Conservation (phyloP, 2,888 invertebrate genomes). For the Cantharis lateralis region DNA sequence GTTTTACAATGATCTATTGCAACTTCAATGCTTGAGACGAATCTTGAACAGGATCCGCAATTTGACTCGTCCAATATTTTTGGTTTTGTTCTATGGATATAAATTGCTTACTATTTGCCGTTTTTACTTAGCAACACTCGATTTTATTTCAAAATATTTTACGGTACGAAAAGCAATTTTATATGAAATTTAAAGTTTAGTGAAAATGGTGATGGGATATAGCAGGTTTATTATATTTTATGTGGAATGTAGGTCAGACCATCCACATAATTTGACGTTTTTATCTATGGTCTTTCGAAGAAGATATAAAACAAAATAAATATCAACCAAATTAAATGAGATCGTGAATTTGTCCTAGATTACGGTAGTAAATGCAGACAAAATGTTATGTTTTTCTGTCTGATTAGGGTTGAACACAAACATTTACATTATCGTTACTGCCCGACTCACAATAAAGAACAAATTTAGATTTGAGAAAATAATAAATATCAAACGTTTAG, state of each 20-base stretch:
- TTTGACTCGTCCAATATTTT: constrained; percentile 17
- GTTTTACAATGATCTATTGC: constrained; percentile 3
- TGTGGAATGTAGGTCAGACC: constrained; percentile 23
- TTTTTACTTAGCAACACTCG: constrained; percentile 17
- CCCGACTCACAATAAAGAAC: not conserved
- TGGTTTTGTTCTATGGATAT: not conserved
- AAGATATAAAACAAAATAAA: not conserved
- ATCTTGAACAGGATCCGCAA: constrained; percentile 3
- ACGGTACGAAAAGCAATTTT: constrained; percentile 25
- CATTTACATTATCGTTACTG: not conserved
- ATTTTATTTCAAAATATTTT: constrained; percentile 27
- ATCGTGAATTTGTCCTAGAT: not conserved
- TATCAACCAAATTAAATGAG: constrained; percentile 1
- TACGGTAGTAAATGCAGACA: not conserved
- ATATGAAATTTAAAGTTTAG: constrained; percentile 28
- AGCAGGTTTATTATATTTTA: constrained; percentile 22
- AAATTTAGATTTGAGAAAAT: not conserved
- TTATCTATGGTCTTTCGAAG: not conserved
- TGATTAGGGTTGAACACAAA: constrained; percentile 3
- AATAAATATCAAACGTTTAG: not conserved
- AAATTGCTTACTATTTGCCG: constrained; percentile 24
- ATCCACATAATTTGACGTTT: constrained; percentile 14
- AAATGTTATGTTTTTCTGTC: not conserved
- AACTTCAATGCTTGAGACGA: constrained; percentile 13
- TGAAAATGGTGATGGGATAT: constrained; percentile 18